Evolutionary conservation across 2,888 invertebrate genomes (phyloP), one percentile per base, ranked within the genome.

Genomic region (Megamerina dolium): DNA sequence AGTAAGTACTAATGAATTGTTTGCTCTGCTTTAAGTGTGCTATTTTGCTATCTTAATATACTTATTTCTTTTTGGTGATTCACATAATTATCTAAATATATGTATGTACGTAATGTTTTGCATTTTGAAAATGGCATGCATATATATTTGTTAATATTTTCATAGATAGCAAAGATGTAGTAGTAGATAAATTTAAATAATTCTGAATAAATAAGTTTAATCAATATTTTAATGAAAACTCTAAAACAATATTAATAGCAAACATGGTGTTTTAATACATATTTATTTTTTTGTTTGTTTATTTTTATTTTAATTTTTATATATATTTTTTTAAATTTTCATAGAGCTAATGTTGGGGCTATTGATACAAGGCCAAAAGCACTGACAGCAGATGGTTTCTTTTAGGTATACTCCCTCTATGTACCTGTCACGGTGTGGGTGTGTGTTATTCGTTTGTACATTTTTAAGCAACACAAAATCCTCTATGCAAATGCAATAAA

Each of bases 1-100:
- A 87, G 87, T 88, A 77, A 83, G 84, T 81, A 63, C 13, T 46
- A 17, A 18, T 36, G 23, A 34, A 35, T 21, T 48, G 20, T n/a
- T n/a, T n/a, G n/a, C n/a, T n/a, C n/a, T n/a, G n/a, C n/a, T n/a
- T n/a, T n/a, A n/a, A n/a, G n/a, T n/a, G n/a, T n/a, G n/a, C n/a
- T n/a, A n/a, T 27, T 26, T 10, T 21, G 37, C 21, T 31, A 26
- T 18, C 5, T 23, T 23, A 21, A 26, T 41, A 41, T 35, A 27
- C 34, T 30, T 23, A 37, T 33, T 33, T 21, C 18, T 38, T n/a
- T n/a, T n/a, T n/a, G n/a, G n/a, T n/a, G n/a, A n/a, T n/a, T n/a
- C n/a, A n/a, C n/a, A n/a, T n/a, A n/a, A n/a, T n/a, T n/a, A n/a
- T n/a, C n/a, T n/a, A n/a, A n/a, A n/a, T n/a, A n/a, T n/a, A n/a